Conservation (phyloP, 2,113 vertebrate species). For the Myrmophylax atrothorax region DNA sequence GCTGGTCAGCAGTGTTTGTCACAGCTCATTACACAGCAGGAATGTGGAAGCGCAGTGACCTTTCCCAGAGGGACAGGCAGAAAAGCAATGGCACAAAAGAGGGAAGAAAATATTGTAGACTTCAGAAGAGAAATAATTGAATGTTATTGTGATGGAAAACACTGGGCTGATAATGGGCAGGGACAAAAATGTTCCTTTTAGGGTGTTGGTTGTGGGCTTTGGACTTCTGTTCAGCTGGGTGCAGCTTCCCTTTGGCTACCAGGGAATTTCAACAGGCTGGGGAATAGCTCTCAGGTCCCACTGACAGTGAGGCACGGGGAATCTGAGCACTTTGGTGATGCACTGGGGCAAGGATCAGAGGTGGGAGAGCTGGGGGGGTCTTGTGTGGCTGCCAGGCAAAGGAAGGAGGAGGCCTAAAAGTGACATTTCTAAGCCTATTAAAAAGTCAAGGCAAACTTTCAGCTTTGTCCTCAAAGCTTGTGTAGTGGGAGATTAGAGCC, state of each 20-base stretch:
- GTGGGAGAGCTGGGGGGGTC: background rate
- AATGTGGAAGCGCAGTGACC: conserved; percentile 58
- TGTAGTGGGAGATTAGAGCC: background rate
- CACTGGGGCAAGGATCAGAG: background rate
- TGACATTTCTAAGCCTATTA: background rate
- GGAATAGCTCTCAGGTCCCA: background rate
- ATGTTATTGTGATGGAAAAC: conserved; percentile 51
- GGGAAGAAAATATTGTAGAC: background rate
- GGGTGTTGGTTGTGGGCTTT: background rate
- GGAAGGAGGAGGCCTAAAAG: background rate
- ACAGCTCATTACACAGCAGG: conserved; percentile 48
- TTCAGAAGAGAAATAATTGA: conserved; percentile 37
- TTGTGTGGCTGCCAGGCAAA: background rate
- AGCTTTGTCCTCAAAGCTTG: background rate
- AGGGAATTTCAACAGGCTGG: background rate
- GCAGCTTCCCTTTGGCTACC: background rate
- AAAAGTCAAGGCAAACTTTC: background rate
- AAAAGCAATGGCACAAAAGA: conserved; percentile 31
- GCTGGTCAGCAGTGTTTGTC: background rate
- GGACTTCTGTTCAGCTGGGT: background rate
- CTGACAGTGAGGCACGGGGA: background rate
- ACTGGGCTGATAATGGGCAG: background rate
- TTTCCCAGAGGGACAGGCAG: conserved; percentile 47
- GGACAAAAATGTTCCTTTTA: background rate
- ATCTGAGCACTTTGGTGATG: background rate